These are phyloP conservation scores for Caenorhabditis latens DNA, from an alignment of 1,140 invertebrate genomes.

Conservation along the genomic window DNA sequence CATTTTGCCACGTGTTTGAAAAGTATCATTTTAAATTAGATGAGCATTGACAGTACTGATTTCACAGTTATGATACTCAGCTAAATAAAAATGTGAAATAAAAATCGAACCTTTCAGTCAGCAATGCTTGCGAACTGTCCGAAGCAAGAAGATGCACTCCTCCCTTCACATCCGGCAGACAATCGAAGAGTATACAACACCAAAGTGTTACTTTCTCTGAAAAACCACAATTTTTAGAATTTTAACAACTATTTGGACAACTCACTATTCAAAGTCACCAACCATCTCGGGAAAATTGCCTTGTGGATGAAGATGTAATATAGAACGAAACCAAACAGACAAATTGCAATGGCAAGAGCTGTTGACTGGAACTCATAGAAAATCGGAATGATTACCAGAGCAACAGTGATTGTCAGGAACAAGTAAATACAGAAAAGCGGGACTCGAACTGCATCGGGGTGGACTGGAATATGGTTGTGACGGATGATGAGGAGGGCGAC, in stretches of 20 bases:
- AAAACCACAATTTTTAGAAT: conserved; percentile 54
- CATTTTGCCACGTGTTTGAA: too few species aligned
- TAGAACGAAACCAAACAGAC: conserved; percentile 72
- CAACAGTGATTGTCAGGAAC: conserved; percentile 73
- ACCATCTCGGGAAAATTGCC: conserved; percentile 61
- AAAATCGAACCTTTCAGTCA: neutral
- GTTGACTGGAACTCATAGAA: conserved; percentile 71
- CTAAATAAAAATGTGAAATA: too few species aligned
- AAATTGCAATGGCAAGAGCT: conserved; percentile 69
- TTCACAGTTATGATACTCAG: too few species aligned
- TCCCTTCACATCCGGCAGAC: conserved; percentile 74
- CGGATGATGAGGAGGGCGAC: conserved; percentile 72
- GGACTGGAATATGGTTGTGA: conserved; percentile 74
- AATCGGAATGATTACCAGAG: conserved; percentile 75
- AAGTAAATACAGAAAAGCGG: conserved; percentile 72
- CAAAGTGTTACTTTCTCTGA: conserved; percentile 70
- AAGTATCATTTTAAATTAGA: too few species aligned
- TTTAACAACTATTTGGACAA: neutral
- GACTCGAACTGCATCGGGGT: conserved; percentile 76
- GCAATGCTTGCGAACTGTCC: conserved; percentile 73
- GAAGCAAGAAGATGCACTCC: conserved; percentile 50
- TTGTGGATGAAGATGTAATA: conserved; percentile 75
- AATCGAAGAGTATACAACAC: conserved; percentile 74
- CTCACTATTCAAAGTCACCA: conserved; percentile 70
- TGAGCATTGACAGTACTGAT: too few species aligned